Evolutionary conservation across 2,888 invertebrate species (phyloP), one percentile per base, ranked within the genome.

Genomic region (Microlaimidae sp.): DNA sequence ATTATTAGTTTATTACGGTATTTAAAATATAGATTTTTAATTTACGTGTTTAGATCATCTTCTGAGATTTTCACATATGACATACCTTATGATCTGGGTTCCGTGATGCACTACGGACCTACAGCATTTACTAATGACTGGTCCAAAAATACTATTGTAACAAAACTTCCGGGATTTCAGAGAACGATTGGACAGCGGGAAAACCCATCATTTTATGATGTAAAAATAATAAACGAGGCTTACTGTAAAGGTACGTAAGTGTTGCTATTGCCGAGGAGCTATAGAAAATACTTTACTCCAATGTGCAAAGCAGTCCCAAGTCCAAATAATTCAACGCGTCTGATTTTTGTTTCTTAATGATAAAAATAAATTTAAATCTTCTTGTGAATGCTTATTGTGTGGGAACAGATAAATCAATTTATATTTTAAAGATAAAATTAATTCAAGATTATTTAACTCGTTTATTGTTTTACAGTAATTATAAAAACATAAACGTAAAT

Each of bases 181-280:
- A 57, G 59, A 26, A 68, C 68, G 1, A 69, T 69, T 47, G 68
- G 68, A 25, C 68, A 68, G 52, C 49, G 68, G 19, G 68, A 68
- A 48, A 57, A 58, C 7, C 60, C 66, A 4, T 63, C 66, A 3
- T 68, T 68, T 55, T 65, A 62, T 48, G 67, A 60, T 28, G 48
- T 61, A 25, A 57, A 50, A 47, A 40, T 49, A n/a, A 64, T 68
- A 51, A 68, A 68, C 53, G 59, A 55, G 23, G 66, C 64, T 4
- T 68, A 68, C 46, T 67, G 67, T 56, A 52, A 54, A 58, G 61
- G 66, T 66, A 54, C 50, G 50, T n/a, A 17, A n/a, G n/a, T n/a
- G n/a, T n/a, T n/a, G n/a, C n/a, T n/a, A n/a, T n/a, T n/a, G n/a
- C n/a, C n/a, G n/a, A n/a, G n/a, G 21, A 2, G 17, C 55, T 52